phyloP scores from a whole-genome alignment of 2,113 vertebrate species.

The Orientallactaga bullata region DNA sequence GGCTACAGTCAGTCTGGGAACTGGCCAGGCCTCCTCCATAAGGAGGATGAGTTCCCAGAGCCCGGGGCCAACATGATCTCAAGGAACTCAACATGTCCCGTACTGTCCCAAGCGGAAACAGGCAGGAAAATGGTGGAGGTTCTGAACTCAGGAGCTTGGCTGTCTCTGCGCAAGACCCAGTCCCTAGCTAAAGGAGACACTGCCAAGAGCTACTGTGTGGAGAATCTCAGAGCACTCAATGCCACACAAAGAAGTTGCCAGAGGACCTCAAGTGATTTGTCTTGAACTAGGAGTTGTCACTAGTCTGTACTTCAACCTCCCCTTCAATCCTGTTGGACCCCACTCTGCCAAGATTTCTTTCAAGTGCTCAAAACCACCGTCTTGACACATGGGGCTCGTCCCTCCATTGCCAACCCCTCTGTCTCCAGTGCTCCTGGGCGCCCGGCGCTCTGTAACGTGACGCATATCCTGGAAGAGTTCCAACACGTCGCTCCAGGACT shows the following conservation, averaged over 20 bases:
- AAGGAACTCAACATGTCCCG: neutral
- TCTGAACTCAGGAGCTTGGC: neutral
- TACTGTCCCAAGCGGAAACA: neutral
- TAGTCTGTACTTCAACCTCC: neutral
- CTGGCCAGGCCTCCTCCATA: neutral
- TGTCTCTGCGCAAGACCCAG: neutral
- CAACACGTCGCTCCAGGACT: conserved; percentile 76
- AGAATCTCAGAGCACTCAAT: neutral
- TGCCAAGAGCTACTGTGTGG: neutral
- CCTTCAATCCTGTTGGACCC: neutral
- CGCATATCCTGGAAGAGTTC: conserved; percentile 67
- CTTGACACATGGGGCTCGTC: conserved; percentile 44
- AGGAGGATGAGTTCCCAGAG: neutral
- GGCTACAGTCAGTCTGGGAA: neutral
- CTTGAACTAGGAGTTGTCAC: neutral
- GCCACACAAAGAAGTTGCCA: neutral
- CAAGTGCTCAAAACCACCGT: conserved; percentile 67
- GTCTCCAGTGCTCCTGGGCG: conserved; percentile 73
- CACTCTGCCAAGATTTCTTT: conserved; percentile 52
- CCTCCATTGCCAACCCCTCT: neutral
- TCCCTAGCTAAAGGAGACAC: neutral
- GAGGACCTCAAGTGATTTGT: neutral
- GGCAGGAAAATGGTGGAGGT: neutral
- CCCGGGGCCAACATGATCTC: neutral
- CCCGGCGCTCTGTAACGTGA: conserved; percentile 72